Conservation (phyloP, 2,113 vertebrate species). For the Glaucidium brasilianum region DNA sequence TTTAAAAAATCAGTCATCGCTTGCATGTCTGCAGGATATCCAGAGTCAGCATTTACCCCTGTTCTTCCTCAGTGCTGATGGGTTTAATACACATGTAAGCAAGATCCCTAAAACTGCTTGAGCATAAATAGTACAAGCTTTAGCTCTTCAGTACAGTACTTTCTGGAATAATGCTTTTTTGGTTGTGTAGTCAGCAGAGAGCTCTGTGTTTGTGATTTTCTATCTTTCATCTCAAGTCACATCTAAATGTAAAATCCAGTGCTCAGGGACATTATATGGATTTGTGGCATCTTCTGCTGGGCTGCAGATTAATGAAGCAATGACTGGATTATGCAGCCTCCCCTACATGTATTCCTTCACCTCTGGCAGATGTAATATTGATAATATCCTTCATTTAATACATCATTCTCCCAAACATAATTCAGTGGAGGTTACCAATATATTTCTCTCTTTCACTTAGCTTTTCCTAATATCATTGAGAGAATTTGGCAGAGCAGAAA, state of each 20-base stretch:
- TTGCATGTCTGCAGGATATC: background rate
- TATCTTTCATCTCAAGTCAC: slow-evolving; percentile 31
- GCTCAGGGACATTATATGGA: background rate
- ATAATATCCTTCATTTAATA: slow-evolving; percentile 34
- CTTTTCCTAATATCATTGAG: background rate
- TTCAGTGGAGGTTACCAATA: slow-evolving; percentile 5
- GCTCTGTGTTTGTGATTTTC: background rate
- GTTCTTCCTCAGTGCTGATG: background rate
- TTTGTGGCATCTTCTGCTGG: slow-evolving; percentile 44
- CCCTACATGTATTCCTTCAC: slow-evolving; percentile 17
- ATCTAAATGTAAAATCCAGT: slow-evolving; percentile 34
- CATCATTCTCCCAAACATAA: background rate
- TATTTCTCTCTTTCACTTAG: slow-evolving; percentile 12
- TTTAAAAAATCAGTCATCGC: background rate
- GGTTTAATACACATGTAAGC: background rate
- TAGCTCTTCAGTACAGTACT: background rate
- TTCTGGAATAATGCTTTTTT: slow-evolving; percentile 2
- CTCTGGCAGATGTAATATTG: slow-evolving; percentile 31
- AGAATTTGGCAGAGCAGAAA: background rate
- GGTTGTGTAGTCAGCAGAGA: slow-evolving; percentile 18
- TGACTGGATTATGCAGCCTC: slow-evolving; percentile 11
- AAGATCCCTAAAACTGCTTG: background rate
- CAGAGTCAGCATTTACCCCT: background rate
- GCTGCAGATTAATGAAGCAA: slow-evolving; percentile 35
- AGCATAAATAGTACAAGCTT: background rate